Base-by-base conservation (phyloP, 1,140 invertebrate genomes). In the Drosophila pandora region DNA sequence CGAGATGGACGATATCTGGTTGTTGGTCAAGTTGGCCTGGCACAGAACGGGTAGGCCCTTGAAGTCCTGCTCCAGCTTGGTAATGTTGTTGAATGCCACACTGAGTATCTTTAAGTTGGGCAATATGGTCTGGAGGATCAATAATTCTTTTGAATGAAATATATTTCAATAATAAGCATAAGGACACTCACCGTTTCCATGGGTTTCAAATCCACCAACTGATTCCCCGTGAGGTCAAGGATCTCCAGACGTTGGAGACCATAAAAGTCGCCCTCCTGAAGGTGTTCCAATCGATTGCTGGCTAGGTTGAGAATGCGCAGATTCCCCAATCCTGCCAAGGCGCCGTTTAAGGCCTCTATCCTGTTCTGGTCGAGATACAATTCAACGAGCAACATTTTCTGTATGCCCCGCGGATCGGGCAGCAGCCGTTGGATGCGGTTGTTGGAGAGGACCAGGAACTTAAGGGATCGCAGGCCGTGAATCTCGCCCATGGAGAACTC, bases 401-500 rank as follows among this genome's bases (percentile, higher is more conserved):
- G 94, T 21, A 95, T 91, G 91, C 96, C 96, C 94, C 95, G 95
- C 41, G 94, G 94, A 22, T 94, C 93, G 39, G 95, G 95, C 25
- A 93, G 93, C 1, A 97, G 90, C 21, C 92, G 93, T 23, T 92
- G 92, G 34, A 97, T 96, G 89, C 93, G 94, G 85, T 97, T 97
- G 89, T 94, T 93, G 1, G 96, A 96, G 7, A 96, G 91, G 92
- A 96, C 96, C 7, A 96, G 93, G 3, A 94, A 90, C 45, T 93
- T 93, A 0, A 97, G 84, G 54, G 93, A 93, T 13, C 94, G 93
- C 22, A 97, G 79, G 1, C 96, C 96, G 47, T 94, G 94, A 8
- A 97, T 93, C 79, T 96, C 95, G 73, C 95, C 93, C 76, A 96
- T 93, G 0, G 95, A 96, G 90, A 97, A 97, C 81, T 96, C 95